These are phyloP conservation scores for Hoplodrina ambigua DNA, from an alignment of 2,888 invertebrate genomes.

Conservation along the genomic window DNA sequence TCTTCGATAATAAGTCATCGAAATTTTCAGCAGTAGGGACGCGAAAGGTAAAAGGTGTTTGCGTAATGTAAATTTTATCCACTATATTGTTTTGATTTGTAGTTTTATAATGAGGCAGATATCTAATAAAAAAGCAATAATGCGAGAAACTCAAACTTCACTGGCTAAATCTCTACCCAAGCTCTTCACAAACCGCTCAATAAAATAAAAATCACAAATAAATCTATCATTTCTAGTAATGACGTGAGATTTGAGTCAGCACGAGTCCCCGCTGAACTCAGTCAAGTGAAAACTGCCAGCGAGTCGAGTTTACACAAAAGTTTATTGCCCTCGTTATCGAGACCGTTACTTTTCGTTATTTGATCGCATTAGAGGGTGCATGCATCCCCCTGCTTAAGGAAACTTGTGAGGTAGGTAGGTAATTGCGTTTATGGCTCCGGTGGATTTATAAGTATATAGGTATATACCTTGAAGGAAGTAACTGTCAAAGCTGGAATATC, in stretches of 20 bases:
- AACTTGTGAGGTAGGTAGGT: constrained; percentile 31
- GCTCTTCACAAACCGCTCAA: constrained; percentile 1
- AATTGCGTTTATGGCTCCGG: constrained; percentile 13
- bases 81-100: too few relatives aligned
- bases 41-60: too few relatives aligned
- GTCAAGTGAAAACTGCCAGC: constrained; percentile 83
- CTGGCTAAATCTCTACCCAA: background rate
- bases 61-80: too few relatives aligned
- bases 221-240: constrained; percentile 35
- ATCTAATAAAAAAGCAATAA: too few relatives aligned
- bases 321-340: constrained; percentile 88
- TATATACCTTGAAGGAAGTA: background rate
- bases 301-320: constrained; percentile 78
- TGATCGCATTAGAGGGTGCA: constrained; percentile 86
- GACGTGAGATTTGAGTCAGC: constrained; percentile 53
- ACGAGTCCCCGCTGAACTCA: constrained; percentile 73
- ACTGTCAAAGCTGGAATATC: background rate
- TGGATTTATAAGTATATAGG: background rate
- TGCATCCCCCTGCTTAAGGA: constrained; percentile 55
- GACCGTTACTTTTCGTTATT: constrained; percentile 86
- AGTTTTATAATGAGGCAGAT: too few relatives aligned
- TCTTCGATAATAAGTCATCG: too few relatives aligned
- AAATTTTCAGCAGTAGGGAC: too few relatives aligned
- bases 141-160: too few relatives aligned
- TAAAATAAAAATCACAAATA: constrained; percentile 30